phyloP scores from a whole-genome alignment of 2,888 invertebrate species.

The Bhutanitis thaidina region DNA sequence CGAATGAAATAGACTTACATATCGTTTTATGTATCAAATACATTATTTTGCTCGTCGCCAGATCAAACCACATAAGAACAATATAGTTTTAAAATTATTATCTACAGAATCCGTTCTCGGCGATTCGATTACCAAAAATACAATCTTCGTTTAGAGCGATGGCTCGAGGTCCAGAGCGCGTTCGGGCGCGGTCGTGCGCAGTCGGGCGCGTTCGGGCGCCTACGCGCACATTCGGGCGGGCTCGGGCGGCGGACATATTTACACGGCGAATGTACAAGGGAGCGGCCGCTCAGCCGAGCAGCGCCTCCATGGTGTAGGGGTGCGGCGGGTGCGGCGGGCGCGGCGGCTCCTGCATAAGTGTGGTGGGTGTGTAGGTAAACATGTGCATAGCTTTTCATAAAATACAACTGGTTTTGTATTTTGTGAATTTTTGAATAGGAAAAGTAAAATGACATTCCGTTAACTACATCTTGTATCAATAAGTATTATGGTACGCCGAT shows the following conservation, averaged over 20 bases:
- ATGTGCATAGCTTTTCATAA: no score
- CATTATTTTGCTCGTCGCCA: constrained; percentile 77
- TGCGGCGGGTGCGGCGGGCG: constrained; percentile 66
- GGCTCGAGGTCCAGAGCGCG: constrained; percentile 19
- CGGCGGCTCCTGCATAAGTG: constrained; percentile 52
- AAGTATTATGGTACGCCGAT: no score
- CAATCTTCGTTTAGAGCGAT: constrained; percentile 58
- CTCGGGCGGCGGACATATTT: constrained; percentile 40
- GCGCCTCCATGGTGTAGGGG: constrained; percentile 84
- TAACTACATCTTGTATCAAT: no score
- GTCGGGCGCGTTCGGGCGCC: constrained; percentile 13
- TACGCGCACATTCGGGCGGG: constrained; percentile 19
- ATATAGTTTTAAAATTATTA: constrained; percentile 79
- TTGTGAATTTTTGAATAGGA: no score
- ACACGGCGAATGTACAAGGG: constrained; percentile 56
- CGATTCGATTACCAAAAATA: constrained; percentile 78
- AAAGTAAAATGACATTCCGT: no score
- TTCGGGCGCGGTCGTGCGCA: not conserved
- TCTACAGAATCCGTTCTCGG: constrained; percentile 78
- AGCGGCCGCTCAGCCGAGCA: constrained; percentile 71
- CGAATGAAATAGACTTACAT: constrained; percentile 81
- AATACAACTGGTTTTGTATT: no score
- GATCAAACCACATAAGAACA: constrained; percentile 79
- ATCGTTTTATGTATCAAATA: constrained; percentile 80
- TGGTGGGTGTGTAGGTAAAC: no score